phyloP scores from a whole-genome alignment of 2,888 invertebrate genomes.

The Halocaridina rubra region DNA sequence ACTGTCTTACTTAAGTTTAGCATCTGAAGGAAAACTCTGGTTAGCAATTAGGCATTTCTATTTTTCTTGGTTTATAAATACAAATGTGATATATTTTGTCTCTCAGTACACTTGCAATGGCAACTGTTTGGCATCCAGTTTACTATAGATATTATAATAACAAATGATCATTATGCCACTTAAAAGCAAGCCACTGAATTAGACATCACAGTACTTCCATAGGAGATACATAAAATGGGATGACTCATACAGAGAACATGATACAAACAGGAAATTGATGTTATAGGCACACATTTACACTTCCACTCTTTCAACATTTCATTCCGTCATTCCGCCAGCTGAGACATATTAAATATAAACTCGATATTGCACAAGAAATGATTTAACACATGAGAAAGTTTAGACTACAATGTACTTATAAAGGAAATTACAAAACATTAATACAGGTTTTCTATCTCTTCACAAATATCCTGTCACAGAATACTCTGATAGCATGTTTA shows the following conservation, averaged over 20 bases:
- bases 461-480: neutral
- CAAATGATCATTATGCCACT: slow-evolving; percentile 42
- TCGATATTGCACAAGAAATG: neutral
- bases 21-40: too few species aligned
- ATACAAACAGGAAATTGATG: slow-evolving; percentile 3
- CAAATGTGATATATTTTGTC: slow-evolving; percentile 55
- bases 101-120: slow-evolving; percentile 41
- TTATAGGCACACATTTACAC: slow-evolving; percentile 31
- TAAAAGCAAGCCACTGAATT: slow-evolving; percentile 18
- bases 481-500: neutral
- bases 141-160: slow-evolving; percentile 16
- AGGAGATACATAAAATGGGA: slow-evolving; percentile 44
- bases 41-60: slow-evolving; percentile 10
- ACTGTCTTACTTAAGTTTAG: too few species aligned
- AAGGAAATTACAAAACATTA: slow-evolving; percentile 2
- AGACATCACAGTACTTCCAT: slow-evolving; percentile 51
- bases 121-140: slow-evolving; percentile 47
- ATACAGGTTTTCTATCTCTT: neutral
- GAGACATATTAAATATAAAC: slow-evolving; percentile 13
- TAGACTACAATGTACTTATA: neutral
- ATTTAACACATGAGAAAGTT: neutral
- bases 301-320: slow-evolving; percentile 30
- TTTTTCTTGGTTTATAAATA: slow-evolving; percentile 53
- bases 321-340: neutral
- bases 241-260: slow-evolving; percentile 32